phyloP scores from a whole-genome alignment of 2,113 vertebrate species.

The Coreoperca whiteheadi region DNA sequence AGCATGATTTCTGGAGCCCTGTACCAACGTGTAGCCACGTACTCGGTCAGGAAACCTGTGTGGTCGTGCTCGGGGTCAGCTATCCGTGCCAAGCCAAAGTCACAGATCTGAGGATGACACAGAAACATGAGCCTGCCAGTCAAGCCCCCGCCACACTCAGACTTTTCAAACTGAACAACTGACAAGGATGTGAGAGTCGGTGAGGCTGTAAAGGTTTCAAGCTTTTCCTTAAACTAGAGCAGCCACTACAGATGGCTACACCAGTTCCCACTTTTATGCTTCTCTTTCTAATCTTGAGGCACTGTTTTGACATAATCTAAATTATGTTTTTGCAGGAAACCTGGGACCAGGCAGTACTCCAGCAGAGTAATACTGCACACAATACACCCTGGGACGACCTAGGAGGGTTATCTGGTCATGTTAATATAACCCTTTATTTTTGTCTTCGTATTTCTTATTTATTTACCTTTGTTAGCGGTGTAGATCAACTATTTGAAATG shows the following conservation, averaged over 20 bases:
- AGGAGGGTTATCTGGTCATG: too few relatives aligned
- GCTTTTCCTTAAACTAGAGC: background rate
- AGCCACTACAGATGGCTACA: background rate
- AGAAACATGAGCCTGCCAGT: background rate
- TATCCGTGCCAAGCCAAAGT: conserved; percentile 91
- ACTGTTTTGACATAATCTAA: background rate
- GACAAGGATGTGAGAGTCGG: background rate
- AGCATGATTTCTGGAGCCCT: conserved; percentile 95
- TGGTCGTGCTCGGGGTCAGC: conserved; percentile 93
- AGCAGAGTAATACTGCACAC: background rate
- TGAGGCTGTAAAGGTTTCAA: background rate
- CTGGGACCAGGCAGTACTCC: background rate
- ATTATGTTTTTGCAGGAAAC: background rate
- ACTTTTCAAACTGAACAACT: background rate
- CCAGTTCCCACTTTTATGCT: background rate
- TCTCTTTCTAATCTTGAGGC: background rate
- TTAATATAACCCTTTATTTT: background rate
- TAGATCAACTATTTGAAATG: background rate
- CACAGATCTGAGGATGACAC: conserved; percentile 87
- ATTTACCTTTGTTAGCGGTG: background rate
- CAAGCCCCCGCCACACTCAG: background rate
- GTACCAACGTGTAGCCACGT: conserved; percentile 94
- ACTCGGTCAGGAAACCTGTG: conserved; percentile 92
- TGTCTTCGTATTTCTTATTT: background rate
- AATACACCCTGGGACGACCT: too few relatives aligned